Base-by-base conservation (phyloP, 2,888 invertebrate species). In the Agrochola lychnidis region DNA sequence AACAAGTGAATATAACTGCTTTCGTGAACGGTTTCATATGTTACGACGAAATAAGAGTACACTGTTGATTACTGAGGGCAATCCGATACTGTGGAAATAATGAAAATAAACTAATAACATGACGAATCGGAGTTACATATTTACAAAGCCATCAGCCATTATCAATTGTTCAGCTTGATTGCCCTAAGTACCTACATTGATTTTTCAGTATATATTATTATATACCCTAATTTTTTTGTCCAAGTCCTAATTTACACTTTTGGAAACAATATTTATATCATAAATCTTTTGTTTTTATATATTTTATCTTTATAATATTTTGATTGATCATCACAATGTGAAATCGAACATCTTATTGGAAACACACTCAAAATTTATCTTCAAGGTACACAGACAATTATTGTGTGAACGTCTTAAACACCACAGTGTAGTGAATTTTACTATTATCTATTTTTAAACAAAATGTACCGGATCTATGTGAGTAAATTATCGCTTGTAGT, bases 401-500 rank as follows among this genome's bases (percentile, higher is more conserved):
- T 72, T 85, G 67, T 87, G 81, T 77, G 76, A 82, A 83, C 42
- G 72, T 76, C 70, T 73, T 45, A 74, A 81, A 84, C 76, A 69
- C 72, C 79, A 85, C 81, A 81, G 72, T 81, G 84, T 88, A 88
- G 88, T 80, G 81, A 78, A 76, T 82, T 85, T 85, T 84, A 85
- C 67, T 83, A 85, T 77, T 85, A 81, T 78, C 61, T 88, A 88
- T 87, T 83, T 88, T 92, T 90, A 91, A 91, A 90, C 91, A 91
- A 93, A 94, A 92, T 94, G 89, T 93, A 91, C 93, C 92, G 94
- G 94, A 95, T 94, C 88, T 92, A 94, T 95, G 95, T 96, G 94
- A 95, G 94, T 96, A 95, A 95, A 92, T 91, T 93, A 88, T 91
- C 91, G 96, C 96, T 96, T 96, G 95, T 96, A 96, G 96, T 95